A percentile compares a stretch with the other conserved stretches of the same genome.
Evolutionary conservation across 1,140 invertebrate species (phyloP).

Genomic region (Aradophagus sp.): DNA sequence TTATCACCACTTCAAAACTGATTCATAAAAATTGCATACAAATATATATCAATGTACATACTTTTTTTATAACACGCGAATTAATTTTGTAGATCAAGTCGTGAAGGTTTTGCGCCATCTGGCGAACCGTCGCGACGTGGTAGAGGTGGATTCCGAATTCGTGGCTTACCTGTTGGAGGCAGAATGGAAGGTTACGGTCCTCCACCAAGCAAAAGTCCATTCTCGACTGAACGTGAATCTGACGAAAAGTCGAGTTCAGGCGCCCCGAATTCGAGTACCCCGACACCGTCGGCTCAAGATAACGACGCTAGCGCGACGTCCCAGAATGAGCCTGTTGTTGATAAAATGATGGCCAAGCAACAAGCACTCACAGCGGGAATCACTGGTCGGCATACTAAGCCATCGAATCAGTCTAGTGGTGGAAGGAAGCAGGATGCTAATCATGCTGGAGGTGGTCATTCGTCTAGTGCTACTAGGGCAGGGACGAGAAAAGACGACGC

Average conservation of each 20-base stretch:
- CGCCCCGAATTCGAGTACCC: constrained; percentile 58
- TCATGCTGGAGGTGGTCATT: constrained; percentile 37
- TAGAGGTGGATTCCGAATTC: constrained; percentile 78
- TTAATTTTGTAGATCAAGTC: constrained; percentile 60
- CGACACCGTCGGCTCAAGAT: constrained; percentile 56
- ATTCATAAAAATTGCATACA: too few relatives aligned
- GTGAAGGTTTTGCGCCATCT: constrained; percentile 83
- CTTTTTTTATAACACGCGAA: neutral
- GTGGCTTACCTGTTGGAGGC: constrained; percentile 76
- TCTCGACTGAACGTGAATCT: constrained; percentile 70
- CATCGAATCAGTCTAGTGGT: constrained; percentile 57
- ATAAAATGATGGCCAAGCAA: constrained; percentile 82
- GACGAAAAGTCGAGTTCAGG: constrained; percentile 69
- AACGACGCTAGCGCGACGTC: constrained; percentile 71
- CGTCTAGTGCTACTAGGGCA: constrained; percentile 36
- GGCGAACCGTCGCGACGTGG: constrained; percentile 88
- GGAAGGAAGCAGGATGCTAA: constrained; percentile 39
- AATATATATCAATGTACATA: neutral
- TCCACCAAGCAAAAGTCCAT: constrained; percentile 84
- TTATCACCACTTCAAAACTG: too few relatives aligned
- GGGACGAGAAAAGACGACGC: constrained; percentile 67
- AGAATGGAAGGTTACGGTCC: constrained; percentile 84
- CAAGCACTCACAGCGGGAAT: constrained; percentile 80
- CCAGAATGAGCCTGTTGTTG: constrained; percentile 74
- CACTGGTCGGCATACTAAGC: constrained; percentile 74